These are phyloP conservation scores for Mamestra brassicae DNA, from an alignment of 2,888 invertebrate genomes.

Conservation along the genomic window DNA sequence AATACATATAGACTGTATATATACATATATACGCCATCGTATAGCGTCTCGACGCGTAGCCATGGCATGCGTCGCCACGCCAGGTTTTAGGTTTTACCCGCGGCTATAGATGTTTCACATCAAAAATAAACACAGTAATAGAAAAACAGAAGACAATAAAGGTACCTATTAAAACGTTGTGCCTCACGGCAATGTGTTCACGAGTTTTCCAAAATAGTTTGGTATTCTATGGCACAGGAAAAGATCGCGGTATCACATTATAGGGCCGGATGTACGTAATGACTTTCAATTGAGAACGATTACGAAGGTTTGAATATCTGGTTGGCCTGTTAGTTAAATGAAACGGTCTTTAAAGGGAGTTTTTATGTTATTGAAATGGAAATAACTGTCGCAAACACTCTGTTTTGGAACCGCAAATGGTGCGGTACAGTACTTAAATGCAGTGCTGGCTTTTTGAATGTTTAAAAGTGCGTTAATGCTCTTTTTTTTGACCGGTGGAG, in stretches of 20 bases:
- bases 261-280: conserved; percentile 33
- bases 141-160: too few species aligned
- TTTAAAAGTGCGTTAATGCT: neutral
- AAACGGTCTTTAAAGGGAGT: conserved; percentile 23
- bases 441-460: neutral
- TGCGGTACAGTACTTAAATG: conserved; percentile 20
- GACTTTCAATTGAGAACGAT: conserved; percentile 27
- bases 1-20: too few species aligned
- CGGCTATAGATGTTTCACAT: too few species aligned
- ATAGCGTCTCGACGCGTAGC: too few species aligned
- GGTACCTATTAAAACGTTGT: neutral
- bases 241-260: conserved; percentile 18
- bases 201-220: neutral
- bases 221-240: conserved; percentile 16
- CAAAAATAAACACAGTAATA: too few species aligned
- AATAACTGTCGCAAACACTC: conserved; percentile 33
- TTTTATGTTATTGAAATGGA: conserved; percentile 48
- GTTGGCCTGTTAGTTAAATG: conserved; percentile 32
- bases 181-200: neutral
- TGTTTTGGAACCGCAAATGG: conserved; percentile 20
- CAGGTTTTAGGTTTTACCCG: too few species aligned
- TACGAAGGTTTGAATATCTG: conserved; percentile 36
- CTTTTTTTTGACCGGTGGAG: neutral
- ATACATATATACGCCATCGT: too few species aligned
- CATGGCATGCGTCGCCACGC: too few species aligned